A percentile compares a stretch with the other conserved stretches of the same genome.
These are phyloP conservation scores for Danio albolineatus DNA, from an alignment of 2,797 vertebrate species.

Conservation along the genomic window DNA sequence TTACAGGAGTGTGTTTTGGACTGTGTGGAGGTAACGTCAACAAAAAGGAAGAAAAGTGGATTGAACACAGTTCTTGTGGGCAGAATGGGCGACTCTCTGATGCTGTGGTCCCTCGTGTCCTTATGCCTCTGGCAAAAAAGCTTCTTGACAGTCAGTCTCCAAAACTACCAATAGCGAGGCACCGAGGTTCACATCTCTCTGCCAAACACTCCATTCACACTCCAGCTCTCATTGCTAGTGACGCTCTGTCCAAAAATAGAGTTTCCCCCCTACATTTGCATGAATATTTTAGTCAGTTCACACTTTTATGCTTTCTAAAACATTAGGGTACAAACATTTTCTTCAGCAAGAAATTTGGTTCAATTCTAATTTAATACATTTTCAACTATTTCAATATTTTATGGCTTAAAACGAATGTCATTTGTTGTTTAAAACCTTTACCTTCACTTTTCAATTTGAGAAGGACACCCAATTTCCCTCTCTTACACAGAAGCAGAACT, in stretches of 20 bases:
- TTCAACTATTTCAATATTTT: not conserved
- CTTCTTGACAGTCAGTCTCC: not conserved
- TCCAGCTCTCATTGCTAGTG: not conserved
- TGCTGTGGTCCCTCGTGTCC: not conserved
- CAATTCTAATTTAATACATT: slow-evolving; percentile 8
- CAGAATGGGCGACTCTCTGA: slow-evolving; percentile 32
- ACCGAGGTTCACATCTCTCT: slow-evolving; percentile 21
- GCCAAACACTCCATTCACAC: slow-evolving; percentile 15
- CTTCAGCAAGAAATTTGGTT: slow-evolving; percentile 7
- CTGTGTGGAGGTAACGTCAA: not conserved
- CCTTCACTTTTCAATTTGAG: not conserved
- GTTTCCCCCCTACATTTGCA: not conserved
- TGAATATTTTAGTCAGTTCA: not conserved
- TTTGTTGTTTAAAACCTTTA: slow-evolving; percentile 1
- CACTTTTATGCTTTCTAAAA: not conserved
- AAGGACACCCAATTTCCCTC: not conserved
- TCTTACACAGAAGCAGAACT: slow-evolving; percentile 3
- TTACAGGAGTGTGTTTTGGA: slow-evolving; percentile 12
- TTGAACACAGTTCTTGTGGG: not conserved
- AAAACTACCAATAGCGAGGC: slow-evolving; percentile 27
- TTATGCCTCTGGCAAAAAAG: not conserved
- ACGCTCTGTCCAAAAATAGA: slow-evolving; percentile 22
- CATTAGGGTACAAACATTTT: not conserved
- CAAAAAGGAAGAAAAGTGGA: not conserved
- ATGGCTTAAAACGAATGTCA: not conserved